These are phyloP conservation scores for Drosophila eugracilis DNA, from an alignment of 1,140 invertebrate species.

Conservation along the genomic window DNA sequence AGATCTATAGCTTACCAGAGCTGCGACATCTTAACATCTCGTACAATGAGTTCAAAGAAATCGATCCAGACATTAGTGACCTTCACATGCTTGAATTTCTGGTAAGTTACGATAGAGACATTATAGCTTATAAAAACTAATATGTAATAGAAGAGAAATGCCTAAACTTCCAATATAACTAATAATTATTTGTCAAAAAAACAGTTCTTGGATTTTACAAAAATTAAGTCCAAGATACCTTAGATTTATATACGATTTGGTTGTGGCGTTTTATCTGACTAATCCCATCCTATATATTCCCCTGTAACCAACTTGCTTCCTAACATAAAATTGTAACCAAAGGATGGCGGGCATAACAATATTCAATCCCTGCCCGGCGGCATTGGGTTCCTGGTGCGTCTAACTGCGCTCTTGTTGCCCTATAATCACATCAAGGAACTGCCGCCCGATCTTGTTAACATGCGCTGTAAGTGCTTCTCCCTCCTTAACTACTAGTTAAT, in stretches of 20 bases:
- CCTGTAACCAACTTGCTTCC: conserved; percentile 49
- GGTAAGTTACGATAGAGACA: conserved; percentile 84
- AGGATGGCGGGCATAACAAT: conserved; percentile 91
- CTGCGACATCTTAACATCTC: conserved; percentile 89
- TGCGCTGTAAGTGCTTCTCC: conserved; percentile 86
- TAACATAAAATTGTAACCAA: conserved; percentile 57
- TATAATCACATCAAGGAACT: conserved; percentile 91
- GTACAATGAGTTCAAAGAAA: conserved; percentile 88
- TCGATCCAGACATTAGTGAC: conserved; percentile 88
- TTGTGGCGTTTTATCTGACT: conserved; percentile 31
- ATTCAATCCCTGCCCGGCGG: conserved; percentile 90
- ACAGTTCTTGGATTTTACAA: no score
- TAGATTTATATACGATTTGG: conserved; percentile 1
- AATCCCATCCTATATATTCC: conserved; percentile 18
- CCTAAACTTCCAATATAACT: background rate
- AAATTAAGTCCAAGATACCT: no score
- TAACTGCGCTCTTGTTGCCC: conserved; percentile 92
- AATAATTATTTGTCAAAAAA: no score
- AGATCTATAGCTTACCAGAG: conserved; percentile 89
- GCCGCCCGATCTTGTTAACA: conserved; percentile 88
- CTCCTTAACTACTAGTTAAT: background rate
- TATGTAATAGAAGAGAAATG: no score
- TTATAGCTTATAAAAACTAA: background rate
- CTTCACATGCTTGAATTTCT: conserved; percentile 90
- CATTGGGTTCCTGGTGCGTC: conserved; percentile 91